phyloP scores from a whole-genome alignment of 2,113 vertebrate genomes.

The Dermatemys mawii region DNA sequence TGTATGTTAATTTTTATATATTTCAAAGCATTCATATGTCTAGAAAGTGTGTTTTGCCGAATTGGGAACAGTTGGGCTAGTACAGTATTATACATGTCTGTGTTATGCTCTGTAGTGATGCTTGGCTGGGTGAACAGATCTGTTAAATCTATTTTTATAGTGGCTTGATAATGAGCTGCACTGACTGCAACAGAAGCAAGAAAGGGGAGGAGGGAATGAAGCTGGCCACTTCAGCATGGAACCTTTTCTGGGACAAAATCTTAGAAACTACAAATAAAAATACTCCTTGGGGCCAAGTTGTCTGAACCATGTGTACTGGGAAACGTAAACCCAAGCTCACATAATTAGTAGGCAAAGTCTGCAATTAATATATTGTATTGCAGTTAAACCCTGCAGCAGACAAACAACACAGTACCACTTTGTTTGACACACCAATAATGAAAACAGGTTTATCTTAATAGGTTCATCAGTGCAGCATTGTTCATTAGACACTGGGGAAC shows the following conservation, averaged over 20 bases:
- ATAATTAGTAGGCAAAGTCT: no score
- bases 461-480: not conserved
- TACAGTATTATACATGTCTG: not conserved
- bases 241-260: no score
- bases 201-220: not conserved
- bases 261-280: no score
- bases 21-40: not conserved
- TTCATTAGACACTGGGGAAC: not conserved
- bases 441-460: not conserved
- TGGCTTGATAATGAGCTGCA: not conserved
- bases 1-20: not conserved
- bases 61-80: not conserved
- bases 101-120: not conserved
- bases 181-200: not conserved
- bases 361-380: not conserved
- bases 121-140: not conserved
- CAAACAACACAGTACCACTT: not conserved
- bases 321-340: no score
- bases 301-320: no score
- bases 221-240: rapidly evolving
- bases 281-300: no score
- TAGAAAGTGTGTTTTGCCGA: not conserved
- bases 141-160: not conserved
- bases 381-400: not conserved
- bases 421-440: not conserved